phyloP scores from a whole-genome alignment of 1,140 invertebrate species.

The Sesamia nonagrioides region DNA sequence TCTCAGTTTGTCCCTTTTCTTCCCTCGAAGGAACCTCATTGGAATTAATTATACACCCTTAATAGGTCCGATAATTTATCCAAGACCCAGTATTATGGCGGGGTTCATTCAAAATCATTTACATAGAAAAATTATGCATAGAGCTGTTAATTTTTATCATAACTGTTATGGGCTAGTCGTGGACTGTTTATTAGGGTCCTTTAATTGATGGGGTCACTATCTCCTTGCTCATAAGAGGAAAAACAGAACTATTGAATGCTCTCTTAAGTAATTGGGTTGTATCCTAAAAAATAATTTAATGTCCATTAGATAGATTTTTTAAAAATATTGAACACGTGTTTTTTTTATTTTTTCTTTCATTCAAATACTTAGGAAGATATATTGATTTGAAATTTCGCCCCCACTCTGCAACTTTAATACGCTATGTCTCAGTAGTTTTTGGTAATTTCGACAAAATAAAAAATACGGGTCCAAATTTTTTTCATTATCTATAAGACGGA shows the following conservation, averaged over 20 bases:
- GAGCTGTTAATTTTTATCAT: constrained; percentile 33
- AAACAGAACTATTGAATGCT: background rate
- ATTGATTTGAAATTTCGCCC: no score
- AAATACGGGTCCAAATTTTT: no score
- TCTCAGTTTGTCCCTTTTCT: background rate
- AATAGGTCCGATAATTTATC: background rate
- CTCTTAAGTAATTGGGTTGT: background rate
- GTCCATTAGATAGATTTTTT: no score
- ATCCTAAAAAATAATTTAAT: no score
- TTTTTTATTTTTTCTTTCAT: no score
- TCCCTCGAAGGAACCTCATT: background rate
- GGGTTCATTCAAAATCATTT: background rate
- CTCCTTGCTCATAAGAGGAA: background rate
- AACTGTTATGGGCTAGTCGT: constrained; percentile 24
- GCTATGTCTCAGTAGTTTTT: no score
- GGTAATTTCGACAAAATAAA: no score
- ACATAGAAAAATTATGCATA: constrained; percentile 29
- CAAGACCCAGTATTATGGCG: background rate
- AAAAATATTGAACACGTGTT: no score
- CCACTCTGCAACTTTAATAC: no score
- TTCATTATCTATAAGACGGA: no score
- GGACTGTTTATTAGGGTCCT: constrained; percentile 21
- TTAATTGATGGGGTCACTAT: constrained; percentile 22
- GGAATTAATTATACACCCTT: background rate
- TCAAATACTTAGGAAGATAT: no score